These are phyloP conservation scores for Unio pictorum DNA, from an alignment of 2,888 invertebrate species.

Conservation along the genomic window DNA sequence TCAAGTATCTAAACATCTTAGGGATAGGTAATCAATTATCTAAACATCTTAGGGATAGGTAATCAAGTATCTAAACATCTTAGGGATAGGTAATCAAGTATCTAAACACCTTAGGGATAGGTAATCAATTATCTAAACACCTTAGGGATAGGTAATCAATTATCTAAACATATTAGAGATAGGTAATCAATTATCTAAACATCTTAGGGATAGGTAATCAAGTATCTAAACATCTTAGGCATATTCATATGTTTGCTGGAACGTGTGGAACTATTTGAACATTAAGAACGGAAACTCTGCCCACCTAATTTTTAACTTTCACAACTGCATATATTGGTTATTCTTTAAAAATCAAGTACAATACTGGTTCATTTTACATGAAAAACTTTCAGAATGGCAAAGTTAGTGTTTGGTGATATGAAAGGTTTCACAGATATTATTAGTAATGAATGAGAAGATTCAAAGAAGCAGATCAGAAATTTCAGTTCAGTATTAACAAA, in stretches of 20 bases:
- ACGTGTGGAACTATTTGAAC: not conserved
- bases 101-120: conserved; percentile 78
- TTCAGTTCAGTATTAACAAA: no score
- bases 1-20: conserved; percentile 1
- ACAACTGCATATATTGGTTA: no score
- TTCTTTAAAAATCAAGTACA: no score
- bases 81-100: not conserved
- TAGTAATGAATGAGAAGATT: no score
- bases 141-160: not conserved
- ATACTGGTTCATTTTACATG: no score
- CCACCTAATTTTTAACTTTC: no score
- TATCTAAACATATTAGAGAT: conserved; percentile 74
- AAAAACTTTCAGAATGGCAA: no score
- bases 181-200: conserved; percentile 62
- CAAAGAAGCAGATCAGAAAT: no score
- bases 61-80: conserved; percentile 9
- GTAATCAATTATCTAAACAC: conserved; percentile 50
- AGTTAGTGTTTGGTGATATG: no score
- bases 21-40: no score
- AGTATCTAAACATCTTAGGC: not conserved
- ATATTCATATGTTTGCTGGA: not conserved
- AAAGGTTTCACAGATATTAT: no score
- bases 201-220: not conserved
- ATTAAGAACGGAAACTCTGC: no score
- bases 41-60: conserved; percentile 77